Evolutionary conservation across 2,113 vertebrate genomes (phyloP).

Genomic region (Aphyosemion australe): DNA sequence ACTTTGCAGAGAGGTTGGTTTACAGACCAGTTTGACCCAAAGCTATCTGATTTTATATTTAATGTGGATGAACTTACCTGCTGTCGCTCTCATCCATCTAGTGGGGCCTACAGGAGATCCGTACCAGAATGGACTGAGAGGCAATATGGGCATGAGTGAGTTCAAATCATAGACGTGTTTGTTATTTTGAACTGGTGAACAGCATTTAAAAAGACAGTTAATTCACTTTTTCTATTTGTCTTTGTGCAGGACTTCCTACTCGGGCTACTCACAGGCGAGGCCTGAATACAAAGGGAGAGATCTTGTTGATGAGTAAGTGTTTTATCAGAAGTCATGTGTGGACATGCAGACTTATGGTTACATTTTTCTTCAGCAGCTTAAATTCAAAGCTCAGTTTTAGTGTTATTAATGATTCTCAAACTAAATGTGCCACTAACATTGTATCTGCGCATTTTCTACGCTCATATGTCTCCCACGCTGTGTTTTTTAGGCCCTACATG

Average conservation of each 20-base stretch:
- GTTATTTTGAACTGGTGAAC: too few relatives aligned
- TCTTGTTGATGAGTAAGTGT: conserved; percentile 61
- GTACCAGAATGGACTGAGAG: conserved; percentile 45
- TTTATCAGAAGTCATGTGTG: neutral
- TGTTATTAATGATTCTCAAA: too few relatives aligned
- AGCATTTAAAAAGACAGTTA: neutral
- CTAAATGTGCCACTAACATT: too few relatives aligned
- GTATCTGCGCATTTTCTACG: too few relatives aligned
- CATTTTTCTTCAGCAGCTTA: too few relatives aligned
- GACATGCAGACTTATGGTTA: too few relatives aligned
- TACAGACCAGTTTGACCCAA: neutral
- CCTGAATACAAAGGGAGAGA: conserved; percentile 47
- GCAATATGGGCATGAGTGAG: conserved; percentile 52
- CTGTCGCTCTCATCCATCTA: conserved; percentile 7
- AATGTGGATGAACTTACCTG: neutral
- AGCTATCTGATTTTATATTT: neutral
- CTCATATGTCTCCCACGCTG: neutral
- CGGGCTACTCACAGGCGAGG: conserved; percentile 24
- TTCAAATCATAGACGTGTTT: neutral
- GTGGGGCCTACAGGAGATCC: conserved; percentile 48
- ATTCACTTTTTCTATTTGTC: neutral
- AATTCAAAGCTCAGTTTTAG: too few relatives aligned
- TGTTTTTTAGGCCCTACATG: conserved; percentile 45
- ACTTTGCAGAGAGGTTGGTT: conserved; percentile 55
- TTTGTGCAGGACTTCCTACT: conserved; percentile 43